Evolutionary conservation across 2,888 invertebrate species (phyloP).

Genomic region (Eurytoma adleriae): DNA sequence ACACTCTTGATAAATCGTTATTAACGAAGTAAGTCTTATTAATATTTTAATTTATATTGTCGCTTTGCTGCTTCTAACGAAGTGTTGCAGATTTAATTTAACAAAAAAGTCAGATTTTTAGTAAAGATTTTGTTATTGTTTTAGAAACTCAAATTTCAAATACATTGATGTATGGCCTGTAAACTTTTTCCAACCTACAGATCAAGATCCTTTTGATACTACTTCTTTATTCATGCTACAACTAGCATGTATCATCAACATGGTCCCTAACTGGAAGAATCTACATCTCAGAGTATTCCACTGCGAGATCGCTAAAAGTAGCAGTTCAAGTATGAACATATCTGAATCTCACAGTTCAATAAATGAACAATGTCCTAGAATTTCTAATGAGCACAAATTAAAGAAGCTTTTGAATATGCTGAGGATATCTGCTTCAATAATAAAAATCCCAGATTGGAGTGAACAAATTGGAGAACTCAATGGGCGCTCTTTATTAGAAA

Average conservation of each 20-base stretch:
- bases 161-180: conserved; percentile 99
- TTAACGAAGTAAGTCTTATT: conserved; percentile 81
- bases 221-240: conserved; percentile 97
- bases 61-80: too few species aligned
- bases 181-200: conserved; percentile 89
- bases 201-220: conserved; percentile 90
- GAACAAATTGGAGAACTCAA: conserved; percentile 77
- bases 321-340: conserved; percentile 71
- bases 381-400: conserved; percentile 77
- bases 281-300: conserved; percentile 91
- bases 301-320: conserved; percentile 80
- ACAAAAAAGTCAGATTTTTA: too few species aligned
- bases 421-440: conserved; percentile 91
- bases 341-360: conserved; percentile 75
- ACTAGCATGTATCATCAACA: conserved; percentile 95
- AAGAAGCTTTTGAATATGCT: conserved; percentile 87
- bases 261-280: conserved; percentile 92
- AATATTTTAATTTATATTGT: too few species aligned
- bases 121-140: conserved; percentile 43
- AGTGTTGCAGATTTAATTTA: background rate
- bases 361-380: conserved; percentile 68
- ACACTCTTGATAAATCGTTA: conserved; percentile 87
- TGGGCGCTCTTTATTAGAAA: conserved; percentile 69
- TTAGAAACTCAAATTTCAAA: conserved; percentile 81
- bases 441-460: conserved; percentile 83